A percentile compares a stretch with the other conserved stretches of the same genome.
Evolutionary conservation across 2,797 vertebrate genomes (phyloP).

Genomic region (Thunnus albacares): DNA sequence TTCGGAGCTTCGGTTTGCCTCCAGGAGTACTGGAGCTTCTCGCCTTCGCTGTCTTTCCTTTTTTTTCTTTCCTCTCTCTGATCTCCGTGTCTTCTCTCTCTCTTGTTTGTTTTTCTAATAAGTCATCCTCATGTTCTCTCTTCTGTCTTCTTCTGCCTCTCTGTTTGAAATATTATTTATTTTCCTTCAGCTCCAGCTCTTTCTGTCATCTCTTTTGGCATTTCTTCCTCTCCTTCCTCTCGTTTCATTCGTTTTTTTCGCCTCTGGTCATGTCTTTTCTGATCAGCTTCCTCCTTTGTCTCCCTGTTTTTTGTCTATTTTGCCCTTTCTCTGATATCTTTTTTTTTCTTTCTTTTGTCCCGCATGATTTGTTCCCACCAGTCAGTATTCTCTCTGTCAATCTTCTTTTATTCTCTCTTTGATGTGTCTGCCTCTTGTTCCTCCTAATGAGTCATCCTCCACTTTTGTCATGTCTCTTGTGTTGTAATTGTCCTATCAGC

Average conservation of each 20-base stretch:
- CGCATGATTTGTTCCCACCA: conserved; percentile 2
- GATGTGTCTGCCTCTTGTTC: conserved; percentile 7
- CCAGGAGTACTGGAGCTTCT: neutral
- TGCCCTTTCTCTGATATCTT: neutral
- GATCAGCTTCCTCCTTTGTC: neutral
- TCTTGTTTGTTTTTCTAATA: neutral
- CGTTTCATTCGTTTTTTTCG: neutral
- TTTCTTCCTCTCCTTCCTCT: neutral
- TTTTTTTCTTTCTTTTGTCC: neutral
- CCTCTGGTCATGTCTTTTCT: neutral
- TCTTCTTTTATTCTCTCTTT: conserved; percentile 13
- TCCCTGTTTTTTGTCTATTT: neutral
- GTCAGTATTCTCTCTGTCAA: conserved; percentile 3
- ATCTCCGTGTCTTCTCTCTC: neutral
- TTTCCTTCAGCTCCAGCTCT: neutral
- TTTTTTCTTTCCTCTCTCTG: neutral
- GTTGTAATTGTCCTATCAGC: conserved; percentile 28
- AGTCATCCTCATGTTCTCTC: neutral
- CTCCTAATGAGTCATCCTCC: conserved; percentile 14
- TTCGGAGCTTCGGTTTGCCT: neutral
- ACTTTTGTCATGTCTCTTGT: neutral
- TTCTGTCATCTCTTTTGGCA: neutral
- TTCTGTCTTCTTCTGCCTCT: neutral
- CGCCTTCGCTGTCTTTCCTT: neutral
- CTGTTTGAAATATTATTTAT: neutral